Evolutionary conservation across 2,888 invertebrate species (phyloP), one percentile per base, ranked within the genome.

Genomic region (Melolontha melolontha): DNA sequence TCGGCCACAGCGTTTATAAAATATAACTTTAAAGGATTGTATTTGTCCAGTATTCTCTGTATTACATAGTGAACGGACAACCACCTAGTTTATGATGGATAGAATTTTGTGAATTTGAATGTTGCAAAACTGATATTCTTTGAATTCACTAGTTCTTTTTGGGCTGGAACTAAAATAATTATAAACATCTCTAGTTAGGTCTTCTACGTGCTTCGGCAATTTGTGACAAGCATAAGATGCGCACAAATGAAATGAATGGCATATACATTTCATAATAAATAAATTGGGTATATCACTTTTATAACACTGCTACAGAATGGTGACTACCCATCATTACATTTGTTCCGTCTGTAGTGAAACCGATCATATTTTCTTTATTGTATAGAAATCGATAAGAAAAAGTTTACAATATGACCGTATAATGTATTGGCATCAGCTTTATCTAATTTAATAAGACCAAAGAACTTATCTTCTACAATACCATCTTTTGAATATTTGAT

Each of bases 251-350:
- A n/a, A n/a, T n/a, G n/a, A n/a, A n/a, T n/a, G n/a, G n/a, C n/a
- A n/a, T n/a, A n/a, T n/a, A n/a, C 39, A 78, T 75, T 73, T 77
- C 74, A 67, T 79, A 80, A n/a, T n/a, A n/a, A n/a, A n/a, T n/a
- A n/a, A n/a, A n/a, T n/a, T n/a, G n/a, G n/a, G n/a, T n/a, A n/a
- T 67, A 79, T 80, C 29, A 75, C 76, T 67, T 79, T 81, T 69
- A 77, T 79, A 55, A 17, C n/a, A n/a, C n/a, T n/a, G n/a, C n/a
- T n/a, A 72, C 71, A 12, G 72, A 73, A 40, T 73, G 59, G 41
- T 66, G 55, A 14, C 69, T 70, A 17, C 77, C 78, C 57, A 75
- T 69, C 79, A 80, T 80, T 12, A 74, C 73, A 68, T 77, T 78
- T 5, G 74, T 71, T 2, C 77, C 79, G 57, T 79, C 78, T n/a